Conservation (phyloP, 2,113 vertebrate genomes). For the Macrotus californicus region DNA sequence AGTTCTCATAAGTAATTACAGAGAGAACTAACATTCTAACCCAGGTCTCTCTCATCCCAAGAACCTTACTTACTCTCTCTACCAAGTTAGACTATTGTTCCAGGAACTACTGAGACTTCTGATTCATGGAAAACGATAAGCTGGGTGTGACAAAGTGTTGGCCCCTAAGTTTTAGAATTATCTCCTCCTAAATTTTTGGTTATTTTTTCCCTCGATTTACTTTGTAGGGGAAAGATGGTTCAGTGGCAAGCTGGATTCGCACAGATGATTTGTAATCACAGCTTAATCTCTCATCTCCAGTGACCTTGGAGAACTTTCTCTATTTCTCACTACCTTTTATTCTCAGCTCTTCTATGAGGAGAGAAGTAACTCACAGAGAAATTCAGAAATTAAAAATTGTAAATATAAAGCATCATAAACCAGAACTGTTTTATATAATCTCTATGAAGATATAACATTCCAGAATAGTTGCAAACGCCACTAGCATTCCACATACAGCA, state of each 20-base stretch:
- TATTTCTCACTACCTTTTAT: background rate
- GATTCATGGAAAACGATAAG: background rate
- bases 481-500: background rate
- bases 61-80: background rate
- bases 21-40: background rate
- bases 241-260: background rate
- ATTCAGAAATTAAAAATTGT: background rate
- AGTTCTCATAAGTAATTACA: background rate
- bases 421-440: background rate
- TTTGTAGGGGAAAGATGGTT: background rate
- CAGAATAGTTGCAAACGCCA: background rate
- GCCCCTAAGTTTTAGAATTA: background rate
- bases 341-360: background rate
- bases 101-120: background rate
- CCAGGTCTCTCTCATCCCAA: background rate
- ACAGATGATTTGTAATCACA: background rate
- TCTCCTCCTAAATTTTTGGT: background rate
- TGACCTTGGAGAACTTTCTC: background rate
- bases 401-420: background rate
- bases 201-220: background rate
- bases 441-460: background rate
- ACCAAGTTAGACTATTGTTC: background rate
- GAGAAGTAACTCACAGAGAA: background rate
- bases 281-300: background rate
- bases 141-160: background rate